These are phyloP conservation scores for Dugesia japonica DNA, from an alignment of 2,888 invertebrate species.

Conservation along the genomic window DNA sequence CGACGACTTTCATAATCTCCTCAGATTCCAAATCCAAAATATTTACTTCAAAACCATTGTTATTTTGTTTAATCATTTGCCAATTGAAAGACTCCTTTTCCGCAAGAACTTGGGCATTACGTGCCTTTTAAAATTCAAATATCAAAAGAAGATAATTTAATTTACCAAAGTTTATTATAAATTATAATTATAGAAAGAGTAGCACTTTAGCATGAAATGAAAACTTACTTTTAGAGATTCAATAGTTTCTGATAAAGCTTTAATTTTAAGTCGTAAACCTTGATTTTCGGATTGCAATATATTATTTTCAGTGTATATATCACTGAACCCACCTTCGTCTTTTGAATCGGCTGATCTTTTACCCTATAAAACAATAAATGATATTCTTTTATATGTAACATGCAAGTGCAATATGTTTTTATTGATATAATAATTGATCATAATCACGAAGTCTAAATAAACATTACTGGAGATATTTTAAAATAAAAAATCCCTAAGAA, in stretches of 20 bases:
- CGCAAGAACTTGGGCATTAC: conserved; percentile 22
- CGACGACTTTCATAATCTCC: conserved; percentile 20
- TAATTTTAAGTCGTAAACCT: conserved; percentile 68
- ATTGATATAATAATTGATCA: no score
- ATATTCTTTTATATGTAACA: background rate
- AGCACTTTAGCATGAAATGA: conserved; percentile 44
- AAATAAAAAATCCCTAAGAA: no score
- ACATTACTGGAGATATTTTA: no score
- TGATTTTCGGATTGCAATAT: conserved; percentile 74
- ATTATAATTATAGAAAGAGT: background rate
- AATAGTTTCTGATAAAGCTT: conserved; percentile 82
- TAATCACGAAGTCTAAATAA: no score
- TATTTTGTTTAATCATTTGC: background rate
- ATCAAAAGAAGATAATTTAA: no score
- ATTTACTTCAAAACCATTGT: background rate
- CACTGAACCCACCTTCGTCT: conserved; percentile 71
- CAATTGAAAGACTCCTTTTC: conserved; percentile 13
- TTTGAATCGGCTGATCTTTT: conserved; percentile 70
- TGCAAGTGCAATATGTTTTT: no score
- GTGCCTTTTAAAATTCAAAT: conserved; percentile 3
- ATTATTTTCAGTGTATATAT: conserved; percentile 84
- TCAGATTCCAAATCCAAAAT: background rate
- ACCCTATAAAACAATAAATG: conserved; percentile 53
- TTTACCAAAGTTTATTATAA: no score
- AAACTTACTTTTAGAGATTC: conserved; percentile 62